Percentiles rank a stretch among this genome's conserved stretches.
phyloP scores from a whole-genome alignment of 2,888 invertebrate species.

The Steinernema hermaphroditum region DNA sequence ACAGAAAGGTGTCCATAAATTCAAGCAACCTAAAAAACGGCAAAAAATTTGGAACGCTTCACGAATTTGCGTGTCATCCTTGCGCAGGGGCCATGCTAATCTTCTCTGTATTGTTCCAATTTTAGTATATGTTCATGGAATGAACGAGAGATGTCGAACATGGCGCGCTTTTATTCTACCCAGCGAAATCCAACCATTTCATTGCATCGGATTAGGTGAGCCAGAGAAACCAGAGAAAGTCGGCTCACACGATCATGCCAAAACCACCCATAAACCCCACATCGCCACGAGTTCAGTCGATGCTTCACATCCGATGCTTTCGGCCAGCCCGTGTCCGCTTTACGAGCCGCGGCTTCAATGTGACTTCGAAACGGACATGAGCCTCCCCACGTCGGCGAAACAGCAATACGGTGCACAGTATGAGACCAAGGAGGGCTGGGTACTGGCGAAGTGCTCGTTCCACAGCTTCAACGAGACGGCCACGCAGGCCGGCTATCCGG shows the following conservation, averaged over 20 bases:
- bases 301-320: background rate
- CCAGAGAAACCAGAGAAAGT: too few species aligned
- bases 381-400: background rate
- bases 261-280: background rate
- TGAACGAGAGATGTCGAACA: too few species aligned
- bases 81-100: constrained; percentile 90
- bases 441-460: constrained; percentile 8
- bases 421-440: constrained; percentile 9
- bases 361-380: background rate
- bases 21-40: too few species aligned
- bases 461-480: constrained; percentile 19
- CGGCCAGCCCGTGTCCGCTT: background rate
- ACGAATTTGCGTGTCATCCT: constrained; percentile 82
- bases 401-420: constrained; percentile 8
- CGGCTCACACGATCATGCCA: too few species aligned
- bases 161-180: too few species aligned
- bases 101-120: constrained; percentile 91
- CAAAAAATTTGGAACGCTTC: constrained; percentile 78
- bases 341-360: background rate
- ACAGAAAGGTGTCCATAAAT: too few species aligned
- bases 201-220: too few species aligned
- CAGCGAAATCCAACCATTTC: too few species aligned
- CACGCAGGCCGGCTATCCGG: constrained; percentile 2
- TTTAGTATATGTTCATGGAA: constrained; percentile 72
- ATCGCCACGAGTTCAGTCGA: background rate